Percentiles rank a stretch among this genome's conserved stretches.
phyloP scores from a whole-genome alignment of 2,797 vertebrate species.

The Discoglossus pictus region DNA sequence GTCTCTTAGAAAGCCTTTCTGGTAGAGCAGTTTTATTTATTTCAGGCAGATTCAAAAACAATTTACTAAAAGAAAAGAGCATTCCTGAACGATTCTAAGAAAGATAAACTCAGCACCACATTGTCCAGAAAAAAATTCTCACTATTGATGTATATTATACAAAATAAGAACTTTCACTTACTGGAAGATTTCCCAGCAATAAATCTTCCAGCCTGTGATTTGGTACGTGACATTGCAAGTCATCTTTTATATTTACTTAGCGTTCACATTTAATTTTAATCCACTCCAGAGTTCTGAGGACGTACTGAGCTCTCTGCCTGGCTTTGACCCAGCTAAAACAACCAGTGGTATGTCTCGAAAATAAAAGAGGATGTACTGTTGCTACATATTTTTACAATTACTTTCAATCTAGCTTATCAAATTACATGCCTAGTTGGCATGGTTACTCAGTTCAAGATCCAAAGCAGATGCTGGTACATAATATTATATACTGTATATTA shows the following conservation, averaged over 20 bases:
- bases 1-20: too few relatives aligned
- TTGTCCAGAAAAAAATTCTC: too few relatives aligned
- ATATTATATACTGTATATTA: slow-evolving; percentile 33
- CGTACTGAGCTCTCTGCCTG: slow-evolving; percentile 17
- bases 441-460: slow-evolving; percentile 38
- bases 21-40: too few relatives aligned
- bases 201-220: too few relatives aligned
- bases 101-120: too few relatives aligned
- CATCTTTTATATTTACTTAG: slow-evolving; percentile 2
- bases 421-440: slow-evolving; percentile 49
- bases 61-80: too few relatives aligned
- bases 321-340: slow-evolving; percentile 33
- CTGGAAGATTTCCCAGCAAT: too few relatives aligned
- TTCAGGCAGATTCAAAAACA: too few relatives aligned
- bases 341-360: slow-evolving; percentile 25
- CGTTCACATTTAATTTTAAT: slow-evolving; percentile 31
- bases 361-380: slow-evolving; percentile 39
- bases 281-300: slow-evolving; percentile 9
- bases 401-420: slow-evolving; percentile 43
- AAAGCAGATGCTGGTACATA: slow-evolving; percentile 47
- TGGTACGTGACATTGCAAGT: neutral
- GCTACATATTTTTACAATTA: slow-evolving; percentile 48
- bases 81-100: too few relatives aligned
- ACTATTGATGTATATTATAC: too few relatives aligned
- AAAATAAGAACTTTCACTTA: too few relatives aligned